Percentiles rank a stretch among this genome's conserved stretches.
Conservation (phyloP, 1,140 invertebrate genomes). For the Drosophila funebris region DNA sequence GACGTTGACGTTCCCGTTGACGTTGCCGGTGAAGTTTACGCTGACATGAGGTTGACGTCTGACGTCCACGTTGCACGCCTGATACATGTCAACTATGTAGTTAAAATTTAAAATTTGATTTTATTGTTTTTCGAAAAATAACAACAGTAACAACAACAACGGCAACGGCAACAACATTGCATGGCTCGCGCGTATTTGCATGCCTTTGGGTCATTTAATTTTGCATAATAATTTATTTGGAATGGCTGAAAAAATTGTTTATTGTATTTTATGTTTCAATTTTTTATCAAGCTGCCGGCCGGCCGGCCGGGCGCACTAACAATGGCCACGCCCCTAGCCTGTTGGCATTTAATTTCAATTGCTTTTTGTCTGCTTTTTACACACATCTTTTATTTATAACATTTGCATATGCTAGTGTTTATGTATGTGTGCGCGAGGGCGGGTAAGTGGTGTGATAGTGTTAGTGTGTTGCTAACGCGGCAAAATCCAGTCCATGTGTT, state of each 20-base stretch:
- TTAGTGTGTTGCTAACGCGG: conserved; percentile 62
- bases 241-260: conserved; percentile 58
- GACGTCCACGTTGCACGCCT: conserved; percentile 5
- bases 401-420: conserved; percentile 49
- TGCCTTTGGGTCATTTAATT: conserved; percentile 81
- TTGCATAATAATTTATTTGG: conserved; percentile 82
- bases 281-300: conserved; percentile 55
- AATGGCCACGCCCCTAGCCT: conserved; percentile 68
- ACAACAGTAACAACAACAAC: too few species aligned
- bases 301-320: conserved; percentile 31
- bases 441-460: not conserved
- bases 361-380: conserved; percentile 66
- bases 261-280: conserved; percentile 77
- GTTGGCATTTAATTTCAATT: conserved; percentile 78
- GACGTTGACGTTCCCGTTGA: conserved; percentile 7
- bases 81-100: conserved; percentile 31
- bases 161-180: too few species aligned
- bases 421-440: conserved; percentile 6
- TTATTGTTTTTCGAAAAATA: conserved; percentile 49
- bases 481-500: conserved; percentile 78
- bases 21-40: conserved; percentile 8
- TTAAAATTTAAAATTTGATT: conserved; percentile 70
- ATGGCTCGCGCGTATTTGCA: conserved; percentile 32
- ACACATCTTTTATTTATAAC: conserved; percentile 75
- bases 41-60: conserved; percentile 1